Base-by-base conservation (phyloP, 2,797 vertebrate genomes). In the Rhinogobio ventralis region DNA sequence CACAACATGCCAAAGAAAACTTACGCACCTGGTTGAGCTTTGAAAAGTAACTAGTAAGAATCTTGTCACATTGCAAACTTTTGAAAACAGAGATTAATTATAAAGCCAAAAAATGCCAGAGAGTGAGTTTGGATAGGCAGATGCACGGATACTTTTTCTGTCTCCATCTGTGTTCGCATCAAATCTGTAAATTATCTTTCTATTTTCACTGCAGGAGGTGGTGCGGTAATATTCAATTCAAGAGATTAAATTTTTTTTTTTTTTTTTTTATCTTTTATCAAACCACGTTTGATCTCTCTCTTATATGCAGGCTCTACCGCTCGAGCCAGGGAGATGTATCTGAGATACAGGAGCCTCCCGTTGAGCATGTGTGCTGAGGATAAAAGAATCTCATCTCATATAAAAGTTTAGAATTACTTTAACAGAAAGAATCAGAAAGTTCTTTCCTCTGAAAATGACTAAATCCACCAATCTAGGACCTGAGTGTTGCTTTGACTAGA, bases 51-150 rank as follows among this genome's bases (percentile, higher is more conserved):
- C 42, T 60, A 46, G 55, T 62, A 57, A 64, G 71, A 62, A 36
- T 62, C 30, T 33, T 64, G 81, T 74, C 81, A 74, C 28, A 20
- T 46, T 2, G 7, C 39, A 62, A 82, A 82, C 80, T 60, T 82
- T 71, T 49, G 68, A 49, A 82, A 73, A 82, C 53, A 81, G 2
- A 81, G 53, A 72, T 80, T 80, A n/a, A 81, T 80, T 69, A 69
- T 53, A 73, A 30, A 62, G 33, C 9, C 17, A 8, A 7, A 5
- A 53, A 55, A 17, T 17, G 3, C 15, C 10, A 75, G 57, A 66
- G 30, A 46, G 5, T 62, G 36, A 62, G 36, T 77, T 77, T 60
- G 55, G 55, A 62, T 46, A 82, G 53, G 71, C 79, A 71, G 79
- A 71, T 71, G 51, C 67, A 25, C 15, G 4, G 33, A 82, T 46